A percentile compares a stretch with the other conserved stretches of the same genome.
Conservation (phyloP, 2,797 vertebrate genomes). For the Urocyon cinereoargenteus region DNA sequence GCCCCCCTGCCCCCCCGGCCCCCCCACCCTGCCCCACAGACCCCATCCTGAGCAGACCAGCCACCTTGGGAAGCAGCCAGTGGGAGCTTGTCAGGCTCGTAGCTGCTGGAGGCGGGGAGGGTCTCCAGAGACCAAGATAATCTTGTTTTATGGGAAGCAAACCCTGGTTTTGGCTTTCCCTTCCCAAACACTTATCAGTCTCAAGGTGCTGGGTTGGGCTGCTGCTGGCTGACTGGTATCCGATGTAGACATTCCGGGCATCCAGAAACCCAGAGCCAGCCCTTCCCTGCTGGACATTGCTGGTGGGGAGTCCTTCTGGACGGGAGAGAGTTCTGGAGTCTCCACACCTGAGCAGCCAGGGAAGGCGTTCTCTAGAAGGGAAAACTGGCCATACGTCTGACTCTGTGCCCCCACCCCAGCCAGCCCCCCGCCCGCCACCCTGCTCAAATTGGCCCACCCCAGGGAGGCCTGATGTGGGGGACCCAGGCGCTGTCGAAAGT, state of each 20-base stretch:
- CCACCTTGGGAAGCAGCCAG: neutral
- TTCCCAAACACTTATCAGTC: neutral
- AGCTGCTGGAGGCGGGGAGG: neutral
- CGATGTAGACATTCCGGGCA: neutral
- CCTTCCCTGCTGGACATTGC: fast-evolving
- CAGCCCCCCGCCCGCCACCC: slow-evolving; percentile 14
- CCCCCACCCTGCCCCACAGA: neutral
- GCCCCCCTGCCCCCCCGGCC: neutral
- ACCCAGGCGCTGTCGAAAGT: slow-evolving; percentile 91
- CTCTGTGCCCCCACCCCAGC: neutral
- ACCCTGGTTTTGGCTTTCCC: neutral
- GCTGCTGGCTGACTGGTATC: slow-evolving; percentile 9
- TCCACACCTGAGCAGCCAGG: slow-evolving; percentile 68
- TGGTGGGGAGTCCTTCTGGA: neutral
- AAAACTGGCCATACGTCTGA: neutral
- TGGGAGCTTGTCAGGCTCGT: neutral
- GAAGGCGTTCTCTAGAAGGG: slow-evolving; percentile 71
- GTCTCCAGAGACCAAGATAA: neutral
- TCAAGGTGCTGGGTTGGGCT: neutral
- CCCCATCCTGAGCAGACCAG: neutral
- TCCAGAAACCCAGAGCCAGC: slow-evolving; percentile 22
- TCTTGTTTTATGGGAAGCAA: neutral
- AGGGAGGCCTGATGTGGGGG: slow-evolving; percentile 81
- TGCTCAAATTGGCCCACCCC: slow-evolving; percentile 82
- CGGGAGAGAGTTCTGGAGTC: slow-evolving; percentile 72